Base-by-base conservation (phyloP, 2,888 invertebrate species). In the Apodemia hepburni region DNA sequence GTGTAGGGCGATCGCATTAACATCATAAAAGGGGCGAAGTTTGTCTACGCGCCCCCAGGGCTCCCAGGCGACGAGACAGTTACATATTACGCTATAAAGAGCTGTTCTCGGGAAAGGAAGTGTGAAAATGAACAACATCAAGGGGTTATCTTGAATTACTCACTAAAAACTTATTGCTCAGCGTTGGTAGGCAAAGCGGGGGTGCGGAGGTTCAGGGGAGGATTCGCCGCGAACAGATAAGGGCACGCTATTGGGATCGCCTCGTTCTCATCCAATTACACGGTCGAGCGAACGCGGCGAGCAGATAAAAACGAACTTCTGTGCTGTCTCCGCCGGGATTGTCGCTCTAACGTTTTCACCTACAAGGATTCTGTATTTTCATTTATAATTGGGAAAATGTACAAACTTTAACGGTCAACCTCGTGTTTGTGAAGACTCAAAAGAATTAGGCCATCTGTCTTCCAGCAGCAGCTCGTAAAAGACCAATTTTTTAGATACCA, bases 91-190 rank as follows among this genome's bases (percentile, higher is more conserved):
- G 89, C 89, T 87, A 91, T 91, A 90, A 90, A 89, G 88, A 89
- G 87, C 91, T 90, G 91, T 91, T 90, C 90, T 91, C 91, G 91
- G 87, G 86, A 87, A 90, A 90, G 91, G 90, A 91, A 90, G 90
- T 91, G 91, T 91, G 90, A 91, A 91, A 91, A 90, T 91, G 90
- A 91, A 88, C 89, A 89, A 89, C 90, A 89, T 89, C 85, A 90
- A 90, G 89, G 90, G 91, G 90, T 90, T 91, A 91, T 91, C 90
- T 90, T 88, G 87, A 90, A 91, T 90, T 90, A 89, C 90, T 90
- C 90, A 89, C 90, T 90, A 90, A 90, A 90, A 91, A 90, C 88
- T 90, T 90, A 91, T 89, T 87, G 89, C 81, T 72, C 77, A 79
- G 75, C 71, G 70, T 66, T 69, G 75, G n/a, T 73, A 75, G 80